phyloP scores from a whole-genome alignment of 2,888 invertebrate species.

The Chaitophorus viminalis region DNA sequence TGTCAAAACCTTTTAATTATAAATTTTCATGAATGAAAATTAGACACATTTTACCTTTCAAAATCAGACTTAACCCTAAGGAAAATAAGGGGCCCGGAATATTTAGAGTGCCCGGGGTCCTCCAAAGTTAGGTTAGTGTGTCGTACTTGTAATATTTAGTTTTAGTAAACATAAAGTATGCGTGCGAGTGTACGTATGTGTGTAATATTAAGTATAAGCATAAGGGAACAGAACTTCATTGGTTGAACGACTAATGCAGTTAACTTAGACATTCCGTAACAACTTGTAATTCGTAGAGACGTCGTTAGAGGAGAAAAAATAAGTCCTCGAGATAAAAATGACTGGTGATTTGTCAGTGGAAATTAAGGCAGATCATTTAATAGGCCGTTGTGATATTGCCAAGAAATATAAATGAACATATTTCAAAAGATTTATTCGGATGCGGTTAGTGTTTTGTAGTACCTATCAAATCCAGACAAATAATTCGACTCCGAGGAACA shows the following conservation, averaged over 20 bases:
- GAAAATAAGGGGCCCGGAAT: too few species aligned
- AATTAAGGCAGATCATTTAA: conserved; percentile 48
- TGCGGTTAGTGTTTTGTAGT: conserved; percentile 5
- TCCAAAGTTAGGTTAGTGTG: too few species aligned
- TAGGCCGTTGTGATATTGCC: conserved; percentile 35
- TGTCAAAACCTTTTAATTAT: too few species aligned
- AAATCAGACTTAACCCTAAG: too few species aligned
- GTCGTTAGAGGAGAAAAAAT: conserved; percentile 11
- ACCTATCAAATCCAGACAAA: conserved; percentile 18
- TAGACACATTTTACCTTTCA: too few species aligned
- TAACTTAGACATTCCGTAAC: conserved; percentile 12
- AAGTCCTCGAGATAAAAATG: conserved; percentile 10
- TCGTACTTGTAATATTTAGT: neutral
- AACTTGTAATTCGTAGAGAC: neutral
- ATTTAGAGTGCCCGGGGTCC: too few species aligned
- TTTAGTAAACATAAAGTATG: neutral
- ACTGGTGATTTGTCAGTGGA: conserved; percentile 25
- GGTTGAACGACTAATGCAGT: neutral
- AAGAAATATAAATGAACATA: conserved; percentile 26
- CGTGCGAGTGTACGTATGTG: neutral
- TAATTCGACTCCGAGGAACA: conserved; percentile 2
- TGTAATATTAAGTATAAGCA: too few species aligned
- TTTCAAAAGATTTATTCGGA: conserved; percentile 40
- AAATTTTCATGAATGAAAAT: too few species aligned
- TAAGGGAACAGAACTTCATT: too few species aligned